Conservation (phyloP, 2,113 vertebrate genomes). For the Eurypyga helias region DNA sequence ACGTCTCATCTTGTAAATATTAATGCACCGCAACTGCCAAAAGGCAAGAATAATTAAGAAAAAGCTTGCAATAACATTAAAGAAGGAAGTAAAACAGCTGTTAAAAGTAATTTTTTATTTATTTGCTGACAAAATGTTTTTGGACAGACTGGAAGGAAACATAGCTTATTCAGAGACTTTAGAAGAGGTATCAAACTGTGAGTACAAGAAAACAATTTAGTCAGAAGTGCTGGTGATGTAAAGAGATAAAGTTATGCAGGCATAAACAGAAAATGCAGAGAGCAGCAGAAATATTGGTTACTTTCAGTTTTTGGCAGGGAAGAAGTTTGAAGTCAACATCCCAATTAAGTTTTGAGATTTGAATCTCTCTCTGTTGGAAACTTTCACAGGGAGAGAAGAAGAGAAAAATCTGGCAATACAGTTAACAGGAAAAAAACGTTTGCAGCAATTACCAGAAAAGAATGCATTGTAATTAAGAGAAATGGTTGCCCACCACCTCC, state of each 20-base stretch:
- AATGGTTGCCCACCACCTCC: neutral
- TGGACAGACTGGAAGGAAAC: constrained; percentile 20
- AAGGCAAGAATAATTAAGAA: constrained; percentile 64
- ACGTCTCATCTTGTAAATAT: constrained; percentile 82
- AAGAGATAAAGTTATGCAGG: constrained; percentile 27
- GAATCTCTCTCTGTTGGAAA: neutral
- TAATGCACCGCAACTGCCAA: constrained; percentile 70
- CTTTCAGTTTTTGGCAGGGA: constrained; percentile 7
- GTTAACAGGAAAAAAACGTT: neutral
- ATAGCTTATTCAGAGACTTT: neutral
- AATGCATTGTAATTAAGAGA: neutral
- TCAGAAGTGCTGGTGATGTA: constrained; percentile 21
- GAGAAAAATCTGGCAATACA: neutral
- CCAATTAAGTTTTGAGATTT: neutral
- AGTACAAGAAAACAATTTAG: constrained; percentile 50
- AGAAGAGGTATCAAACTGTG: constrained; percentile 18
- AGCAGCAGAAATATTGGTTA: neutral
- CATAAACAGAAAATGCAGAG: neutral
- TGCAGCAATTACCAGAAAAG: neutral
- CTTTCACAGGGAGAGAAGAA: neutral
- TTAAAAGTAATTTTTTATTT: constrained; percentile 50
- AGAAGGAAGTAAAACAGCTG: constrained; percentile 40
- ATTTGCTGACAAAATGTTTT: constrained; percentile 59
- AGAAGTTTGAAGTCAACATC: neutral
- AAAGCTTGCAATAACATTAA: constrained; percentile 50